A percentile compares a stretch with the other conserved stretches of the same genome.
These are phyloP conservation scores for Telmatochromis brichardi DNA, from an alignment of 2,113 vertebrate genomes.

Conservation along the genomic window DNA sequence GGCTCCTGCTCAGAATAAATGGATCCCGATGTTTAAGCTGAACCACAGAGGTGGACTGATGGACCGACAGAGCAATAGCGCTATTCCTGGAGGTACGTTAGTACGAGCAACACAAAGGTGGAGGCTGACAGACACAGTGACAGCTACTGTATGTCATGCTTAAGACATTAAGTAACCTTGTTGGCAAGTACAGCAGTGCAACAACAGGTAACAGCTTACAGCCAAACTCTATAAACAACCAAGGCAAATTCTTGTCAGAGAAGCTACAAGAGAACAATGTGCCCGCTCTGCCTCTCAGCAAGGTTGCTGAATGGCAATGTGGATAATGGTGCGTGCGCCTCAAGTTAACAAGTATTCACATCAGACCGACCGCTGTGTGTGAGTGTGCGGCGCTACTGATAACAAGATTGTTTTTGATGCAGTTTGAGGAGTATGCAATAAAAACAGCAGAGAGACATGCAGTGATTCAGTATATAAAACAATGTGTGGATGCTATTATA, in stretches of 20 bases:
- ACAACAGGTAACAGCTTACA: conserved; percentile 3
- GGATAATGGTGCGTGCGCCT: neutral
- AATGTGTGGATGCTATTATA: conserved; percentile 17
- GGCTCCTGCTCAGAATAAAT: neutral
- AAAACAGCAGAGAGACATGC: neutral
- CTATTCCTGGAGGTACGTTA: neutral
- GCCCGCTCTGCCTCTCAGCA: conserved; percentile 7
- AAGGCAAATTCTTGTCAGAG: neutral
- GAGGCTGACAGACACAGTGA: neutral
- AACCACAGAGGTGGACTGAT: neutral
- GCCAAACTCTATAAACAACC: neutral
- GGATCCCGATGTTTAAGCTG: neutral
- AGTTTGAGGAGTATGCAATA: neutral
- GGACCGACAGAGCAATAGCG: neutral
- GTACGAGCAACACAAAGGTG: neutral
- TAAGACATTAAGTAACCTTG: neutral
- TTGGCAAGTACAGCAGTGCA: neutral
- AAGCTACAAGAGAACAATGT: neutral
- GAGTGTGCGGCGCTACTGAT: neutral
- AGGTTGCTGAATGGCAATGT: conserved; percentile 19
- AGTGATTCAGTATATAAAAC: neutral
- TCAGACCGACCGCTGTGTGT: neutral
- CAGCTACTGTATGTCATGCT: neutral
- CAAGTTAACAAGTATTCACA: conserved; percentile 13
- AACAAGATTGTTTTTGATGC: conserved; percentile 4